phyloP scores from a whole-genome alignment of 1,140 invertebrate species.

The Tribolium castaneum region DNA sequence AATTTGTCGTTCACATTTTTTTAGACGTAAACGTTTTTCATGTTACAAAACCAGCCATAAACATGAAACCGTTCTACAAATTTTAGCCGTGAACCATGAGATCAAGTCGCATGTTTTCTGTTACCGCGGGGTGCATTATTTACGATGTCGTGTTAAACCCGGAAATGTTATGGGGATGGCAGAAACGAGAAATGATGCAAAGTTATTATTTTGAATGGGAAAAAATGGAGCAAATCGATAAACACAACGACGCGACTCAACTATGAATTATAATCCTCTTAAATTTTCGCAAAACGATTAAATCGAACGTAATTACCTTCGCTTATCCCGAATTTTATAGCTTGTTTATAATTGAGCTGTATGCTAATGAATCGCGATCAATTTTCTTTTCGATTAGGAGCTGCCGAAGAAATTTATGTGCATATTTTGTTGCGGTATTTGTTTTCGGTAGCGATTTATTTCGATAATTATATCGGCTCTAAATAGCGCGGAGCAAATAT shows the following conservation, averaged over 20 bases:
- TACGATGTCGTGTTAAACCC: conserved; percentile 18
- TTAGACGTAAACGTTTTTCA: background rate
- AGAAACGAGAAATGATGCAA: background rate
- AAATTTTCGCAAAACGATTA: background rate
- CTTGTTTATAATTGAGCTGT: background rate
- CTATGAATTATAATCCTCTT: background rate
- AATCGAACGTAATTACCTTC: background rate
- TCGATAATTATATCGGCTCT: background rate
- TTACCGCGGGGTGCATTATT: conserved; percentile 7
- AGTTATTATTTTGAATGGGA: background rate
- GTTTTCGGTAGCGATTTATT: background rate
- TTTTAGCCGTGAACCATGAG: background rate
- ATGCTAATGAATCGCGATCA: background rate
- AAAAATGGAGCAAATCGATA: background rate
- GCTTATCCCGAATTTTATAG: background rate
- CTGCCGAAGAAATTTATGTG: background rate
- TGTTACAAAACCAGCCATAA: background rate
- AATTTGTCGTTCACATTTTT: background rate
- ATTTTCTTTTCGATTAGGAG: background rate
- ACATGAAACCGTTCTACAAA: background rate
- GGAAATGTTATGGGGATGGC: background rate
- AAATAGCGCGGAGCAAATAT: background rate
- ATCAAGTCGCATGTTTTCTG: conserved; percentile 1
- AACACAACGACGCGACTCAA: background rate
- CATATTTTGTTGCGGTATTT: background rate